Conservation (phyloP, 2,113 vertebrate genomes). For the Amphilophus citrinellus region DNA sequence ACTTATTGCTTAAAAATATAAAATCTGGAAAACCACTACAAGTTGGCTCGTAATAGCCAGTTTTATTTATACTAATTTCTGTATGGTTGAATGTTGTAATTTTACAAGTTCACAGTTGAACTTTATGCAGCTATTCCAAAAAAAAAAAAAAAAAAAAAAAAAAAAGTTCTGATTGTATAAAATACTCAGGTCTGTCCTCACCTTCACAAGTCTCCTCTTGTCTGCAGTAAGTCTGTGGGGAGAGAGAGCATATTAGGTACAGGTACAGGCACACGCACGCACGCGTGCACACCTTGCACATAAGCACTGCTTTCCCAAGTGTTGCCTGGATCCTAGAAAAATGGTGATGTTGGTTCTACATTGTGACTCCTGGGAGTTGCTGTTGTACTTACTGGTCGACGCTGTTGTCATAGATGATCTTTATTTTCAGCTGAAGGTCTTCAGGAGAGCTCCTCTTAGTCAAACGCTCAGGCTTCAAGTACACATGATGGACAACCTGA, state of each 20-base stretch:
- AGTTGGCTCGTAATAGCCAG: not conserved
- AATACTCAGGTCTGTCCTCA: conserved; percentile 63
- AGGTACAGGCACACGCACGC: too few relatives aligned
- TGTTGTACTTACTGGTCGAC: conserved; percentile 88
- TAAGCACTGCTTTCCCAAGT: too few relatives aligned
- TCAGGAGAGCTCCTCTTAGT: conserved; percentile 85
- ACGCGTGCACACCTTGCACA: not conserved
- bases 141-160: not conserved
- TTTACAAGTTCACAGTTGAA: not conserved
- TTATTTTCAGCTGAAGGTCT: conserved; percentile 89
- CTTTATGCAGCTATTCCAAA: not conserved
- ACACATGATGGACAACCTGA: conserved; percentile 89
- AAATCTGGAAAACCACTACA: not conserved
- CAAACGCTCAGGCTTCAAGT: conserved; percentile 85
- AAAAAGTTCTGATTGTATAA: not conserved
- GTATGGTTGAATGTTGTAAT: not conserved
- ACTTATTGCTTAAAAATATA: not conserved
- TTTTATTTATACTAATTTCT: not conserved
- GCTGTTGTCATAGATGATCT: conserved; percentile 90
- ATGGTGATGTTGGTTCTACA: not conserved
- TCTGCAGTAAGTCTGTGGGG: conserved; percentile 85
- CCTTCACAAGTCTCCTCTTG: conserved; percentile 92
- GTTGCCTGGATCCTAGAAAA: not conserved
- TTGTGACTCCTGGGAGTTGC: not conserved
- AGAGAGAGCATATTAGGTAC: not conserved